Conservation (phyloP, 2,888 invertebrate genomes). For the Pediacus dermestoides region DNA sequence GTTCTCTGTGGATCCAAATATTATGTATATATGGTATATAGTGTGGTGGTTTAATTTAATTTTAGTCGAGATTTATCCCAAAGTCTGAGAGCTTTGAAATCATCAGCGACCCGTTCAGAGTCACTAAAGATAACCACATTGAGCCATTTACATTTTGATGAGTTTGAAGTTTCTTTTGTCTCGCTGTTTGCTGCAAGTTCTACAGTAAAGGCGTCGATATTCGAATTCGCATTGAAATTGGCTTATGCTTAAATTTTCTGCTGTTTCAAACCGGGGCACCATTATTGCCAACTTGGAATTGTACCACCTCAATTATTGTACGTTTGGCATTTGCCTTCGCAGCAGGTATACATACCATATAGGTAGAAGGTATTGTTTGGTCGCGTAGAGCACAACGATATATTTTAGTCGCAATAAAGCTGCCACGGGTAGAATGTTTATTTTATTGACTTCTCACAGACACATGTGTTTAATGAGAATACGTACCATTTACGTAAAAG, state of each 20-base stretch:
- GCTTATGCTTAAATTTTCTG: conserved; percentile 4
- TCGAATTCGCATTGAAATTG: conserved; percentile 5
- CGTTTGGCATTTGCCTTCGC: not conserved
- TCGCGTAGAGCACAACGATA: no score
- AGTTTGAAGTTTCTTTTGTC: conserved; percentile 43
- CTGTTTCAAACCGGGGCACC: not conserved
- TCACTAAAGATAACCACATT: conserved; percentile 39
- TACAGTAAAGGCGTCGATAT: conserved; percentile 5
- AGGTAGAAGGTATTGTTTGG: no score
- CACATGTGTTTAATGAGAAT: no score
- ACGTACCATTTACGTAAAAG: no score
- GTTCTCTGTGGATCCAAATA: no score
- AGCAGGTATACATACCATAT: no score
- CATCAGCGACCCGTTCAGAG: conserved; percentile 37
- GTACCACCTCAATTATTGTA: not conserved
- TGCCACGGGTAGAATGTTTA: no score
- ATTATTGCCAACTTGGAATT: not conserved
- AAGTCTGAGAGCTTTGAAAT: conserved; percentile 32
- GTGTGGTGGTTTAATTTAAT: conserved; percentile 30
- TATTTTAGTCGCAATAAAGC: no score
- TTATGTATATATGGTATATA: no score
- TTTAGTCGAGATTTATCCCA: conserved; percentile 28
- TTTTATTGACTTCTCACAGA: no score
- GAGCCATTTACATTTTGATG: conserved; percentile 46
- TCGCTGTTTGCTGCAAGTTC: conserved; percentile 31